Conservation (phyloP, 2,113 vertebrate genomes). For the Lethenteron reissneri region DNA sequence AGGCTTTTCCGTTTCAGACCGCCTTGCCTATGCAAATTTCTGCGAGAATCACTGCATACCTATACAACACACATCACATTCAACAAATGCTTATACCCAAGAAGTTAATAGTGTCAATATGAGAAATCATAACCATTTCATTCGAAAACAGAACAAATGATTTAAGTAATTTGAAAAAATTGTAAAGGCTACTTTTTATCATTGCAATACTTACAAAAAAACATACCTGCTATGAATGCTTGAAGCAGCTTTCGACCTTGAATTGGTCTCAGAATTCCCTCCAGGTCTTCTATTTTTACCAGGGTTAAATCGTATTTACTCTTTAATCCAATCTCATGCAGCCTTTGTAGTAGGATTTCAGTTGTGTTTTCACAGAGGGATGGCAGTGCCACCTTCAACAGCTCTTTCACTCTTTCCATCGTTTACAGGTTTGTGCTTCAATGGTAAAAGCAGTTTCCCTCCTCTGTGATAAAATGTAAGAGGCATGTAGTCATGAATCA, state of each 20-base stretch:
- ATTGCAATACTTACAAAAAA: neutral
- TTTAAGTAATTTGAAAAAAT: conserved; percentile 4
- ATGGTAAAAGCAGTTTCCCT: no score
- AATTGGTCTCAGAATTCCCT: conserved; percentile 8
- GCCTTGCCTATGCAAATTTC: neutral
- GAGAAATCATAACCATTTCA: conserved; percentile 3
- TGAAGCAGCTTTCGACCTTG: neutral
- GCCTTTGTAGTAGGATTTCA: no score
- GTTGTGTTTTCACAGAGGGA: no score
- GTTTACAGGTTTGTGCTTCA: no score
- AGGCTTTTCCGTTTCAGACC: conserved; percentile 6
- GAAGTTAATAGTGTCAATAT: neutral
- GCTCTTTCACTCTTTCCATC: no score
- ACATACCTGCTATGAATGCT: conserved; percentile 7
- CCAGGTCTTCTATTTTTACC: neutral
- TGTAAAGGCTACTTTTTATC: neutral
- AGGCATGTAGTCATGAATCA: no score
- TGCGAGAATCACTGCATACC: no score
- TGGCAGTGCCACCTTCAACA: no score
- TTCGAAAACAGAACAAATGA: neutral
- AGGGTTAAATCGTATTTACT: no score
- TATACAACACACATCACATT: neutral
- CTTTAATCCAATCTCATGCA: no score
- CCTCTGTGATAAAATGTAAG: no score
- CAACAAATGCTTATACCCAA: conserved; percentile 1